Evolutionary conservation across 2,888 invertebrate species (phyloP).

Genomic region (Acanthosoma haemorrhoidale): DNA sequence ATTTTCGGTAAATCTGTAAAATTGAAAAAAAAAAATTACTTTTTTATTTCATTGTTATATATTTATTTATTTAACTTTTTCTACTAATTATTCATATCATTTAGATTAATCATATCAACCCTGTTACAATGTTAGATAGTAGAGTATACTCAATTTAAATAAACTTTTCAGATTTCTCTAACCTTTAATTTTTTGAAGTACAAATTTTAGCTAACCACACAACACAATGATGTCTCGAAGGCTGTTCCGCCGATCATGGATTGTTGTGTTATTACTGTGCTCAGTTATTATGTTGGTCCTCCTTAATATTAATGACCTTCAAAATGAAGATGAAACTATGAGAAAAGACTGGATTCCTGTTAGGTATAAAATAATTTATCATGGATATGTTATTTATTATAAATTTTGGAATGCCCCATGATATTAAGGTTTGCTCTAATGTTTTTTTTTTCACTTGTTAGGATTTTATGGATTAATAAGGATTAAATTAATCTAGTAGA

Average conservation of each 20-base stretch:
- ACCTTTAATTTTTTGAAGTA: neutral
- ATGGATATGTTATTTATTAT: neutral
- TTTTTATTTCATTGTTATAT: too few species aligned
- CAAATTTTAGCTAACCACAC: neutral
- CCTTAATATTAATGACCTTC: neutral
- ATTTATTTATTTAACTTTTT: too few species aligned
- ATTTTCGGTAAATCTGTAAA: too few species aligned
- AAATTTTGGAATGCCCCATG: neutral
- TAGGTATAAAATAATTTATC: constrained; percentile 22
- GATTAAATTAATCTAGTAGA: too few species aligned
- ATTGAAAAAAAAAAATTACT: too few species aligned
- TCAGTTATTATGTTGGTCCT: neutral
- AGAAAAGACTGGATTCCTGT: constrained; percentile 36
- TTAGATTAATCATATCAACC: too few species aligned
- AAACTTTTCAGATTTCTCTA: too few species aligned
- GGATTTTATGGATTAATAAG: too few species aligned
- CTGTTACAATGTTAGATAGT: too few species aligned
- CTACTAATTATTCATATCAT: too few species aligned
- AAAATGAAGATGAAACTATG: constrained; percentile 16
- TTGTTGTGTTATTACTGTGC: constrained; percentile 15
- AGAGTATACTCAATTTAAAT: too few species aligned
- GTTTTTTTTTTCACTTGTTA: too few species aligned
- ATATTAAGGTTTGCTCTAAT: neutral
- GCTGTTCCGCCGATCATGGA: constrained; percentile 27
- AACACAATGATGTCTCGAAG: constrained; percentile 31